Percentiles rank a stretch among this genome's conserved stretches.
Conservation (phyloP, 2,797 vertebrate genomes). For the Acanthis flammea region DNA sequence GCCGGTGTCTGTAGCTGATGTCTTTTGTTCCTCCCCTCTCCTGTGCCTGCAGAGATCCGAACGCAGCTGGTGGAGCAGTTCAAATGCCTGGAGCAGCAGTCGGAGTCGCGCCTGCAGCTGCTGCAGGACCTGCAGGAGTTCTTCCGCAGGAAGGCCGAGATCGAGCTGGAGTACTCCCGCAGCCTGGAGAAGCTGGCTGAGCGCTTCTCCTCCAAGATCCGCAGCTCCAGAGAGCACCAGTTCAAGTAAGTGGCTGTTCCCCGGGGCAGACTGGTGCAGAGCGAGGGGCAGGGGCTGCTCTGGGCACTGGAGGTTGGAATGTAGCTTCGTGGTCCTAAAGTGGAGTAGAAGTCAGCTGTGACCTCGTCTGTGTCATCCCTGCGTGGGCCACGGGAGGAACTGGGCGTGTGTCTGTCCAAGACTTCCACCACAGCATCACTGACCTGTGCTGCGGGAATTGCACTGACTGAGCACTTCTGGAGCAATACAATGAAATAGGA, state of each 20-base stretch:
- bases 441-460: neutral
- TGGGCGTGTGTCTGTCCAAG: neutral
- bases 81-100: slow-evolving; percentile 97
- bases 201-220: slow-evolving; percentile 95
- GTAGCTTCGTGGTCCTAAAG: neutral
- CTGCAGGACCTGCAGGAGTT: slow-evolving; percentile 98
- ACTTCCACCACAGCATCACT: neutral
- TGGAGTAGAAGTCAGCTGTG: fast-evolving
- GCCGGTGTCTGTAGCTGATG: neutral
- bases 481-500: fast-evolving
- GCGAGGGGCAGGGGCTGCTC: neutral
- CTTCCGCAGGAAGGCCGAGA: slow-evolving; percentile 96
- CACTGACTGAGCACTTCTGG: fast-evolving
- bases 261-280: fast-evolving
- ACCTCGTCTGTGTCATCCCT: neutral
- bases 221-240: slow-evolving; percentile 92
- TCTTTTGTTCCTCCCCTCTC: neutral
- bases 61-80: slow-evolving; percentile 97
- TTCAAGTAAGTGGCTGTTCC: slow-evolving; percentile 85
- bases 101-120: slow-evolving; percentile 92
- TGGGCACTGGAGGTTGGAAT: fast-evolving
- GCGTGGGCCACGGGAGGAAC: neutral
- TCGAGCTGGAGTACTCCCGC: slow-evolving; percentile 94
- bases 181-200: slow-evolving; percentile 96
- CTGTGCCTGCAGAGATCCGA: slow-evolving; percentile 87